Evolutionary conservation across 2,797 vertebrate genomes (phyloP).

Genomic region (Gallinago stenura): DNA sequence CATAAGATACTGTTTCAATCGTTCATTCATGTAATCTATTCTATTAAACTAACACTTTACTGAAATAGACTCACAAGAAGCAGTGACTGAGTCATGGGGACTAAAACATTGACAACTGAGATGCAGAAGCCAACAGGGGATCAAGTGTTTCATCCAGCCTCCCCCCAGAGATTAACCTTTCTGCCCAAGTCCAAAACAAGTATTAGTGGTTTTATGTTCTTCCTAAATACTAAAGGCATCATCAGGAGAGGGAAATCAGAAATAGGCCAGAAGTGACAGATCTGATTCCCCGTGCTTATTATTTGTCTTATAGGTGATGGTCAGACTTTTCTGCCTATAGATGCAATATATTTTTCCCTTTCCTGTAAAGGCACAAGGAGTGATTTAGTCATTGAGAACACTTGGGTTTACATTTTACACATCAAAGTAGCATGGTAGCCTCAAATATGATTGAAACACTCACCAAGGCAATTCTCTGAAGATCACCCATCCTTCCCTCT

Average conservation of each 20-base stretch:
- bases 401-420: accelerated
- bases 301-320: neutral
- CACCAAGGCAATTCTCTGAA: neutral
- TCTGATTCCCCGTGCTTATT: neutral
- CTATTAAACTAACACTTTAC: neutral
- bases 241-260: neutral
- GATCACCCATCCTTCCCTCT: neutral
- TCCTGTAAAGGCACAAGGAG: neutral
- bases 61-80: neutral
- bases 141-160: neutral
- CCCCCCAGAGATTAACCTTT: neutral
- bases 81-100: neutral
- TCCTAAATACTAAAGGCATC: neutral
- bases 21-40: neutral
- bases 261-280: neutral
- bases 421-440: neutral
- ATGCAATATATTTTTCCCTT: accelerated
- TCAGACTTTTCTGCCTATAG: neutral
- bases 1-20: neutral
- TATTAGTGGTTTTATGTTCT: neutral
- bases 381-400: neutral
- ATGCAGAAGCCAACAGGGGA: neutral
- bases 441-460: neutral
- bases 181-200: neutral
- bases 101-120: neutral